These are phyloP conservation scores for Chaunax sp. DNA, from an alignment of 2,797 vertebrate species.

Conservation along the genomic window DNA sequence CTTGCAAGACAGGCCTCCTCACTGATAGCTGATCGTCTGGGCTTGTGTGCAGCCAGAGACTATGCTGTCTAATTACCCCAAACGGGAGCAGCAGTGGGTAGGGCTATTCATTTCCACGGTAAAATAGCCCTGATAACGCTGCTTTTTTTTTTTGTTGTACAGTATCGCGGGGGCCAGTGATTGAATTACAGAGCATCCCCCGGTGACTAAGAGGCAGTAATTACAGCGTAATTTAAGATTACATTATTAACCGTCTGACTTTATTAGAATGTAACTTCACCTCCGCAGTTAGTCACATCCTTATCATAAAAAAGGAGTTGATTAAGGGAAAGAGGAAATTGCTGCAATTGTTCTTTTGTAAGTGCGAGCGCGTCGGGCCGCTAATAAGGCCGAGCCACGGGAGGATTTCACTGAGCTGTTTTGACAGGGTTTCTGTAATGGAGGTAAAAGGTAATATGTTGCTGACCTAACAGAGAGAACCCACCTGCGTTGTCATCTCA, in stretches of 20 bases:
- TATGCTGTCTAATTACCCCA: constrained; percentile 77
- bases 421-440: no score
- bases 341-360: constrained; percentile 72
- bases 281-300: constrained; percentile 77
- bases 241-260: constrained; percentile 84
- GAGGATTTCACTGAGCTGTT: constrained; percentile 44
- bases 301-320: constrained; percentile 80
- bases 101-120: constrained; percentile 78
- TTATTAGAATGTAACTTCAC: constrained; percentile 85
- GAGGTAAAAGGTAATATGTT: constrained; percentile 24
- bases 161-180: constrained; percentile 81
- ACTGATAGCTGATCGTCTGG: constrained; percentile 57
- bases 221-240: constrained; percentile 86
- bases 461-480: constrained; percentile 15
- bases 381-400: constrained; percentile 37
- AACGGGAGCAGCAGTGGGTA: constrained; percentile 51
- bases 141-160: constrained; percentile 63
- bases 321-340: constrained; percentile 75
- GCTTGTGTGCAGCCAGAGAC: constrained; percentile 58
- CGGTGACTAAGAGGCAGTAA: constrained; percentile 83
- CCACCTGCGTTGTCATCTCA: not conserved
- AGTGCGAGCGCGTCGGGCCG: constrained; percentile 44
- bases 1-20: constrained; percentile 33
- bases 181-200: constrained; percentile 84
- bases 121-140: constrained; percentile 74